Conservation (phyloP, 2,888 invertebrate species). For the Carpatolechia fugitivella region DNA sequence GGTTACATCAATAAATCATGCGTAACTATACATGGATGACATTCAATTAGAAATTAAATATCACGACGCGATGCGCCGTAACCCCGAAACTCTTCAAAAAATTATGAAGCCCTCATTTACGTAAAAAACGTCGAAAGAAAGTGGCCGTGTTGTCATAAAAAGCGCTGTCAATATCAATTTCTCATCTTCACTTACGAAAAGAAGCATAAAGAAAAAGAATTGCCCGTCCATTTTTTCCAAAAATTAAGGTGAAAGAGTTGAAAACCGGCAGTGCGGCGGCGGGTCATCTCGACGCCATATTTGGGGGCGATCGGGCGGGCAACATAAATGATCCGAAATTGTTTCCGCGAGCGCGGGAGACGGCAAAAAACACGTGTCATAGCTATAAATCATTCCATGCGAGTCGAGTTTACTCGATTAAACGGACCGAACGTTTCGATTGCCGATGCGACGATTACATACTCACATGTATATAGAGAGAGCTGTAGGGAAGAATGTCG, state of each 20-base stretch:
- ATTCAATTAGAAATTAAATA: constrained; percentile 14
- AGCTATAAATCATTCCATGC: constrained; percentile 74
- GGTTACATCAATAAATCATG: not conserved
- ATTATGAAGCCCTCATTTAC: constrained; percentile 2
- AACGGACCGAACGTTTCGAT: constrained; percentile 70
- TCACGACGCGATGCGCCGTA: not conserved
- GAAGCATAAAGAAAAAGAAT: constrained; percentile 42
- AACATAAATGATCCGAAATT: constrained; percentile 75
- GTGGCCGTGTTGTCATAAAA: constrained; percentile 29
- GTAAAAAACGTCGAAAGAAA: constrained; percentile 15
- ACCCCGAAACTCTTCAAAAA: not conserved
- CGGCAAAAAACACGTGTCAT: constrained; percentile 73
- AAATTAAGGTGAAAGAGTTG: constrained; percentile 66
- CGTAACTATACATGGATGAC: constrained; percentile 5
- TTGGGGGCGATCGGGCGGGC: constrained; percentile 62
- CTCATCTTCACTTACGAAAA: constrained; percentile 40
- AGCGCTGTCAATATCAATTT: constrained; percentile 57
- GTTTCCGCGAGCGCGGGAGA: constrained; percentile 66
- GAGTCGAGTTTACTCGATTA: constrained; percentile 72
- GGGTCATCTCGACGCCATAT: constrained; percentile 47
- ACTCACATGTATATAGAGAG: constrained; percentile 63
- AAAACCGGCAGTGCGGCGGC: constrained; percentile 43
- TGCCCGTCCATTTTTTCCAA: constrained; percentile 46
- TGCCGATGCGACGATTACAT: constrained; percentile 66
- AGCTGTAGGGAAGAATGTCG: constrained; percentile 71